Percentiles rank a stretch among this genome's conserved stretches.
These are phyloP conservation scores for Cryptomyrus ogoouensis DNA, from an alignment of 2,113 vertebrate species.

Conservation along the genomic window DNA sequence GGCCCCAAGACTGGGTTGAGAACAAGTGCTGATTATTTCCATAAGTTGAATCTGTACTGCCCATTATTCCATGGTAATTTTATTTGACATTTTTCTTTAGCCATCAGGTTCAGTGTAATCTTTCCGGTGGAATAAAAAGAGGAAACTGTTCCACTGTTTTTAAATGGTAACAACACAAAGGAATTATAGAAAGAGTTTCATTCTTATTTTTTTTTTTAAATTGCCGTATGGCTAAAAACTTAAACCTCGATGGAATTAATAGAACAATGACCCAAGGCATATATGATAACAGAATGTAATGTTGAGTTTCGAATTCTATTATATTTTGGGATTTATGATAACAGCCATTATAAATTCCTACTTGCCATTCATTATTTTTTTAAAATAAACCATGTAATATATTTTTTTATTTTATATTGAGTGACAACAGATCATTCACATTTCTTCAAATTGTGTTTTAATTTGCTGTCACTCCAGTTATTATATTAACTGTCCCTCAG, in stretches of 20 bases:
- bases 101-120: background rate
- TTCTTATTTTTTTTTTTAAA: background rate
- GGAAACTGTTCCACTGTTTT: background rate
- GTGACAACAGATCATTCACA: background rate
- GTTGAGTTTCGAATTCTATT: slow-evolving; percentile 8
- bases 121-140: background rate
- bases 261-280: background rate
- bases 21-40: background rate
- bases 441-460: background rate
- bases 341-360: background rate
- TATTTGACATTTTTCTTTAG: background rate
- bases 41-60: background rate
- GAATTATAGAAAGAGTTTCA: background rate
- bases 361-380: background rate
- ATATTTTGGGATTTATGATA: background rate
- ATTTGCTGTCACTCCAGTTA: background rate
- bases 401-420: background rate
- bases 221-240: background rate
- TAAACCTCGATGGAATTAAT: background rate
- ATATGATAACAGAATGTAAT: slow-evolving; percentile 8
- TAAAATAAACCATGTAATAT: background rate
- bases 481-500: background rate
- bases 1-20: background rate
- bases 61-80: slow-evolving; percentile 12
- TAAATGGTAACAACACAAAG: background rate